A percentile compares a stretch with the other conserved stretches of the same genome.
Conservation (phyloP, 2,888 invertebrate species). For the Drosophila cognata region DNA sequence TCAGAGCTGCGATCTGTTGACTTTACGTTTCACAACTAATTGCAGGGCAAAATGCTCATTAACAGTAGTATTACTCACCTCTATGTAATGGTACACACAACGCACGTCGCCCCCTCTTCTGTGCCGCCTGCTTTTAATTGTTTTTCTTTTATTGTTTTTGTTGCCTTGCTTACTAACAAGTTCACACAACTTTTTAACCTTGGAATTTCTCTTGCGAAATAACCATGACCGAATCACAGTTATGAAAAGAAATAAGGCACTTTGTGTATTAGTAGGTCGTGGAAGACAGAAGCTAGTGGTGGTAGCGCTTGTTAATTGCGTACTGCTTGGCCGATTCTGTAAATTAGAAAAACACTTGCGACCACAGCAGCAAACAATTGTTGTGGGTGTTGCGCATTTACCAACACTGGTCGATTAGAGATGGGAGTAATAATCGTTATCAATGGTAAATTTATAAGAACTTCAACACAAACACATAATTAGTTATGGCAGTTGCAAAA, state of each 20-base stretch:
- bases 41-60: neutral
- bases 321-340: neutral
- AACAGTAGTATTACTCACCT: constrained; percentile 40
- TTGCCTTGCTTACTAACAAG: constrained; percentile 16
- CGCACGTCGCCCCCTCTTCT: neutral
- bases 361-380: neutral
- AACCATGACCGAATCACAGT: neutral
- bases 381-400: neutral
- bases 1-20: neutral
- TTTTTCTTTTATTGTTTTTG: constrained; percentile 3
- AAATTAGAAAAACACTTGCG: constrained; percentile 1
- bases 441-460: neutral
- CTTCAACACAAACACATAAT: too few species aligned
- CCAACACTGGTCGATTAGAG: constrained; percentile 27
- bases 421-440: neutral
- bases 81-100: constrained; percentile 21
- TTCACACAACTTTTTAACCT: neutral
- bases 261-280: neutral
- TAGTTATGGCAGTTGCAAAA: neutral
- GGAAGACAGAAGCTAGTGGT: neutral
- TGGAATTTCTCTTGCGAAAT: neutral
- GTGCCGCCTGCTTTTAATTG: neutral
- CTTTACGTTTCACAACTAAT: neutral
- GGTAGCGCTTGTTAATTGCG: neutral
- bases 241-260: constrained; percentile 4